Evolutionary conservation across 2,797 vertebrate genomes (phyloP).

Genomic region (Enteromius anoplus): DNA sequence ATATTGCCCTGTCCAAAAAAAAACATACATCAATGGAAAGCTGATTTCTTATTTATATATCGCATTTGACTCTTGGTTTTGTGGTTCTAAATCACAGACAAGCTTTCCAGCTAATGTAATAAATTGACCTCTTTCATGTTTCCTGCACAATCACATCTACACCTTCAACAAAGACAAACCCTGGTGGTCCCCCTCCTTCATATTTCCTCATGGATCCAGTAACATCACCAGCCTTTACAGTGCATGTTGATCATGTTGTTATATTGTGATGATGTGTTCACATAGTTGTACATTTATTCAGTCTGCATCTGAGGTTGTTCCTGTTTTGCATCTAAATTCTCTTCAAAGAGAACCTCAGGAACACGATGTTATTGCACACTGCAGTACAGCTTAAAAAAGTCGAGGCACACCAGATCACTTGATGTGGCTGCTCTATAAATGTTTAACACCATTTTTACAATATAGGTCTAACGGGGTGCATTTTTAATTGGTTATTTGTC

Average conservation of each 20-base stretch:
- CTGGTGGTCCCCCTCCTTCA: not conserved
- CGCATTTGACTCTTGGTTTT: too few relatives aligned
- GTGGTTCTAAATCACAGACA: not conserved
- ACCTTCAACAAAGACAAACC: not conserved
- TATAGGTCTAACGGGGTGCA: constrained; percentile 15
- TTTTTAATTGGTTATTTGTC: constrained; percentile 45
- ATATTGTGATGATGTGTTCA: not conserved
- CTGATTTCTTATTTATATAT: too few relatives aligned
- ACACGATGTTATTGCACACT: not conserved
- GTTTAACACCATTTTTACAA: constrained; percentile 37
- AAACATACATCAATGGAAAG: too few relatives aligned
- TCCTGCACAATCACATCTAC: not conserved
- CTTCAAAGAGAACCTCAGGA: constrained; percentile 2
- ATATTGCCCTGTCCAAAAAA: too few relatives aligned
- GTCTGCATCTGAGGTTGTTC: not conserved
- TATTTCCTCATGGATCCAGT: not conserved
- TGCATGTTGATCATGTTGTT: not conserved
- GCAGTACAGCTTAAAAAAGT: not conserved
- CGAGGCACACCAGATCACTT: constrained; percentile 1
- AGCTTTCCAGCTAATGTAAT: not conserved
- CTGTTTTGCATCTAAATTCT: constrained; percentile 6
- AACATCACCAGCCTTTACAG: not conserved
- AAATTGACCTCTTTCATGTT: not conserved
- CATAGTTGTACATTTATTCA: not conserved
- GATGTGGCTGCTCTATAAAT: constrained; percentile 22